Evolutionary conservation across 2,888 invertebrate species (phyloP).

Genomic region (Phalera bucephala): DNA sequence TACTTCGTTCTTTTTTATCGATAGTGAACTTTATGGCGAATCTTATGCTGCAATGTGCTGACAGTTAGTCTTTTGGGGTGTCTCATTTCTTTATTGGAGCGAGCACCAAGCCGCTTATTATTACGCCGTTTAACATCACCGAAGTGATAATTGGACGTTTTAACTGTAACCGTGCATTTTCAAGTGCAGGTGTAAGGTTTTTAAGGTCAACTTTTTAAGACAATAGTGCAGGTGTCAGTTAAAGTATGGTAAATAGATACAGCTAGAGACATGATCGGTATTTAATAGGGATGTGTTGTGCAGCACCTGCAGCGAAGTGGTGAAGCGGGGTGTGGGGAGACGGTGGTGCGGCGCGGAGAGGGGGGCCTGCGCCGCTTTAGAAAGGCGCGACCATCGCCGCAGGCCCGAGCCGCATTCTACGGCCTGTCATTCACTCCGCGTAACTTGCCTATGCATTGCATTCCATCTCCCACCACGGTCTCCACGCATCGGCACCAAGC

Average conservation of each 20-base stretch:
- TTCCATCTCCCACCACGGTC: slow-evolving; percentile 76
- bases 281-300: slow-evolving; percentile 79
- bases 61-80: slow-evolving; percentile 15
- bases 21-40: slow-evolving; percentile 9
- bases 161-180: slow-evolving; percentile 48
- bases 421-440: slow-evolving; percentile 83
- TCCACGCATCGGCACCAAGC: slow-evolving; percentile 59
- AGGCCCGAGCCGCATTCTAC: slow-evolving; percentile 82
- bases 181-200: slow-evolving; percentile 59
- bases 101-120: slow-evolving; percentile 32
- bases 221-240: slow-evolving; percentile 74
- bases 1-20: slow-evolving; percentile 6
- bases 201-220: slow-evolving; percentile 72
- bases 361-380: slow-evolving; percentile 78
- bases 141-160: slow-evolving; percentile 51
- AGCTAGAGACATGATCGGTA: slow-evolving; percentile 79
- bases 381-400: slow-evolving; percentile 83
- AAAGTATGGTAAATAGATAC: slow-evolving; percentile 76
- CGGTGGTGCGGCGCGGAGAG: slow-evolving; percentile 49
- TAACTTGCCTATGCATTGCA: slow-evolving; percentile 82
- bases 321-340: slow-evolving; percentile 55
- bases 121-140: slow-evolving; percentile 39
- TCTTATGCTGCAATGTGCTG: slow-evolving; percentile 12
- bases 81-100: slow-evolving; percentile 19
- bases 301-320: slow-evolving; percentile 75